Evolutionary conservation across 1,140 invertebrate species (phyloP).

Genomic region (Pomacea maculata): DNA sequence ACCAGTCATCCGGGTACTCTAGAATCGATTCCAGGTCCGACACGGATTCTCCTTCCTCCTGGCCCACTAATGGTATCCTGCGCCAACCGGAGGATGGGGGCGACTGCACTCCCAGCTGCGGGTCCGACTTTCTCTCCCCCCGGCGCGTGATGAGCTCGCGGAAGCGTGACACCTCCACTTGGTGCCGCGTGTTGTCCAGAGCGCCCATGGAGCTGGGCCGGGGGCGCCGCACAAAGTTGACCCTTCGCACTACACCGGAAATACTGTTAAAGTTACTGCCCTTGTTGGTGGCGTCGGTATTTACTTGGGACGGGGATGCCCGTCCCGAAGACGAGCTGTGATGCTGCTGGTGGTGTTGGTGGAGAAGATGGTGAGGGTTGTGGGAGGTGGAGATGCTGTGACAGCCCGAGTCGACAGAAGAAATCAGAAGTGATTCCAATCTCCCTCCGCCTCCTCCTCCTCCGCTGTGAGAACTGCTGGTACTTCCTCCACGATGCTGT

Average conservation of each 20-base stretch:
- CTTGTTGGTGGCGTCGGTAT: slow-evolving; percentile 10
- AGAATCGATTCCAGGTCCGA: slow-evolving; percentile 48
- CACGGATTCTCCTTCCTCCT: slow-evolving; percentile 35
- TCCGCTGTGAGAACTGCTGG: background rate
- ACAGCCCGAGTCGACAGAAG: background rate
- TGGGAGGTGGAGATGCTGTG: slow-evolving; percentile 4
- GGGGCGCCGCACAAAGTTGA: slow-evolving; percentile 19
- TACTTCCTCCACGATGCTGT: background rate
- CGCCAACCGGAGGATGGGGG: slow-evolving; percentile 23
- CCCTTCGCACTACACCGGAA: slow-evolving; percentile 9
- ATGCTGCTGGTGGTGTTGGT: background rate
- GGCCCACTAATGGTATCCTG: slow-evolving; percentile 22
- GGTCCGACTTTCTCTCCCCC: slow-evolving; percentile 36
- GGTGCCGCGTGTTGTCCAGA: slow-evolving; percentile 27
- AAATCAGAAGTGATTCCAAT: background rate
- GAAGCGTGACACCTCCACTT: slow-evolving; percentile 37
- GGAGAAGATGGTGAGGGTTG: background rate
- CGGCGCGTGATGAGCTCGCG: slow-evolving; percentile 29
- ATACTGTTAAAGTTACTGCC: background rate
- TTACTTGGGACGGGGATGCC: background rate
- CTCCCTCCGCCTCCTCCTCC: background rate
- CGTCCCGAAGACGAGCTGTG: background rate
- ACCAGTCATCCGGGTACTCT: slow-evolving; percentile 40
- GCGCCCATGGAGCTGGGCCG: slow-evolving; percentile 27
- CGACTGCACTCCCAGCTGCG: slow-evolving; percentile 29